These are phyloP conservation scores for Argyra leucocephala DNA, from an alignment of 2,888 invertebrate genomes.

Conservation along the genomic window DNA sequence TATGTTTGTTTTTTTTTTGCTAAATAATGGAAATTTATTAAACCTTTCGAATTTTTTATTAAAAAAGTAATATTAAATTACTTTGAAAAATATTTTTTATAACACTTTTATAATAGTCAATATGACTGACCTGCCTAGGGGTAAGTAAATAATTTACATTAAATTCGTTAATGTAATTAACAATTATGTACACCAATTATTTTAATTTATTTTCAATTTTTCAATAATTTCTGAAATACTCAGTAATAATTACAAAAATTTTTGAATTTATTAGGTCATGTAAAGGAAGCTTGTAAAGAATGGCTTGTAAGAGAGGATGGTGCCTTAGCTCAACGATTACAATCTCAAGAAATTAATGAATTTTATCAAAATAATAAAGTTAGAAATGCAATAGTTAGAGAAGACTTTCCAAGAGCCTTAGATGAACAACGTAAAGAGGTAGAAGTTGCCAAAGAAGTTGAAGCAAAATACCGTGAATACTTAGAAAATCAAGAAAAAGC, in stretches of 20 bases:
- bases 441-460: constrained; percentile 53
- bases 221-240: no score
- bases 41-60: not conserved
- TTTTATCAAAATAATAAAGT: constrained; percentile 68
- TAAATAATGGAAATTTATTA: not conserved
- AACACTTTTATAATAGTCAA: not conserved
- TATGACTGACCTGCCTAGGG: not conserved
- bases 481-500: constrained; percentile 19
- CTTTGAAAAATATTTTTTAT: not conserved
- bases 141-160: not conserved
- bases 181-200: not conserved
- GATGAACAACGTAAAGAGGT: constrained; percentile 64
- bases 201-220: no score
- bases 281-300: constrained; percentile 59
- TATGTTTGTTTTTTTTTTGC: not conserved
- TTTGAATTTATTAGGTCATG: constrained; percentile 3
- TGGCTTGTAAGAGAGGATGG: constrained; percentile 79
- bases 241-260: not conserved
- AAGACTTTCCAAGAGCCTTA: constrained; percentile 66
- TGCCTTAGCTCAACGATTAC: constrained; percentile 68
- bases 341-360: constrained; percentile 68
- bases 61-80: not conserved
- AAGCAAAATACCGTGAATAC: constrained; percentile 46
- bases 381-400: constrained; percentile 65
- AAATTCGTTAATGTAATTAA: not conserved